Percentiles rank a stretch among this genome's conserved stretches.
These are phyloP conservation scores for Nycticebus coucang DNA, from an alignment of 2,113 vertebrate species.

Conservation along the genomic window DNA sequence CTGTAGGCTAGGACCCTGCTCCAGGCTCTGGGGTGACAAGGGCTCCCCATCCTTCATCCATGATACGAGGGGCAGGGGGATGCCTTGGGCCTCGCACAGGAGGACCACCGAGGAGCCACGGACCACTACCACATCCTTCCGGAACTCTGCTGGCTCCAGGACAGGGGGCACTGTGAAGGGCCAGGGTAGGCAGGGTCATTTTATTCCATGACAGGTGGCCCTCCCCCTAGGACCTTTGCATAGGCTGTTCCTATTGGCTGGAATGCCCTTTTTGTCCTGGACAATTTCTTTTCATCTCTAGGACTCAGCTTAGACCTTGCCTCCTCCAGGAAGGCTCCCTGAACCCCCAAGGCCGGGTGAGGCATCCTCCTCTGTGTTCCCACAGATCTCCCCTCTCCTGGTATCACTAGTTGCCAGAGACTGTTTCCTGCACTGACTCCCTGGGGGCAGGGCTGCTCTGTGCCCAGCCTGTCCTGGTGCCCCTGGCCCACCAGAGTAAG, in stretches of 20 bases:
- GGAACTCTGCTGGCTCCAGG: conserved; percentile 87
- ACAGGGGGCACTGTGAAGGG: conserved; percentile 85
- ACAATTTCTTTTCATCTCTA: not conserved
- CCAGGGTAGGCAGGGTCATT: rapidly evolving
- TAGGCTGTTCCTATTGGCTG: not conserved
- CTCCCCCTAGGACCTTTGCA: not conserved
- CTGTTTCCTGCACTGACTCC: not conserved
- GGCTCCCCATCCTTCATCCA: conserved; percentile 93
- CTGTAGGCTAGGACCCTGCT: conserved; percentile 84
- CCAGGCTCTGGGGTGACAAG: conserved; percentile 84
- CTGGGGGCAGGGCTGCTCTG: no score
- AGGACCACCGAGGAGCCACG: conserved; percentile 89
- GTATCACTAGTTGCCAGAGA: not conserved
- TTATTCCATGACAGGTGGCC: rapidly evolving
- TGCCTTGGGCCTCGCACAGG: conserved; percentile 90
- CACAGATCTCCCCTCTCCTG: not conserved
- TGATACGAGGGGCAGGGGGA: conserved; percentile 87
- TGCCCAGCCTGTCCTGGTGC: rapidly evolving
- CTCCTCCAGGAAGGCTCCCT: not conserved
- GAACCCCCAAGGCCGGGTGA: not conserved
- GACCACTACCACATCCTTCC: conserved; percentile 87
- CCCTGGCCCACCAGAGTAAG: not conserved
- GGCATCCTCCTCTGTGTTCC: not conserved
- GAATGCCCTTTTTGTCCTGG: not conserved
- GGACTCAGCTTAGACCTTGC: not conserved